Evolutionary conservation across 2,888 invertebrate genomes (phyloP).

Genomic region (Syrista parreyssii): DNA sequence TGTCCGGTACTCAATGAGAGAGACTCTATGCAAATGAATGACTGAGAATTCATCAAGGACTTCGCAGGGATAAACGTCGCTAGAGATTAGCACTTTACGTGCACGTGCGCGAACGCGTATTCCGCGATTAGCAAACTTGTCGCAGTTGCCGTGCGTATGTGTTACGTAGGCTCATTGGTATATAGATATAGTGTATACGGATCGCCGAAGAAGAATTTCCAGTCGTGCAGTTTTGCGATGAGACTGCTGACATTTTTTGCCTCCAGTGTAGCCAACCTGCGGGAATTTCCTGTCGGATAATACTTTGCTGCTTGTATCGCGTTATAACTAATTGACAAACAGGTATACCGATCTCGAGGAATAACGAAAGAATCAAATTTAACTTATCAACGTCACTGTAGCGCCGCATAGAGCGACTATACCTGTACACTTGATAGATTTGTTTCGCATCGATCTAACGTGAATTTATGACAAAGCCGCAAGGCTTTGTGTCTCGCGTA

Average conservation of each 20-base stretch:
- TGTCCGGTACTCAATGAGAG: slow-evolving; percentile 9
- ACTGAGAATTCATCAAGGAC: slow-evolving; percentile 27
- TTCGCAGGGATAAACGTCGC: not conserved
- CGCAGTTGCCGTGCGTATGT: not conserved
- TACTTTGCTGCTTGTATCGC: not conserved
- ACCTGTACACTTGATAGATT: not conserved
- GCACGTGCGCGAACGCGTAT: not conserved
- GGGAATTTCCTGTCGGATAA: not conserved
- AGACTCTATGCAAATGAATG: slow-evolving; percentile 21
- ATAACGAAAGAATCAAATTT: not conserved
- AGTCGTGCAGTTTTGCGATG: not conserved
- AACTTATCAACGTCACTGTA: not conserved
- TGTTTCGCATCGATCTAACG: not conserved
- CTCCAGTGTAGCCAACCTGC: not conserved
- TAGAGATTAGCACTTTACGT: not conserved
- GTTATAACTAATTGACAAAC: not conserved
- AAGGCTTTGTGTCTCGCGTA: not conserved
- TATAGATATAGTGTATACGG: not conserved
- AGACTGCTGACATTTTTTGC: not conserved
- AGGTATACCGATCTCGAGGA: not conserved
- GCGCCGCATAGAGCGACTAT: not conserved
- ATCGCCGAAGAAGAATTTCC: not conserved
- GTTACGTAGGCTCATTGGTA: not conserved
- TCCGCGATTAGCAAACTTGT: not conserved
- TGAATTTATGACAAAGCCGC: not conserved